Evolutionary conservation across 1,140 invertebrate species (phyloP).

Genomic region (Belonocnema kinseyi): DNA sequence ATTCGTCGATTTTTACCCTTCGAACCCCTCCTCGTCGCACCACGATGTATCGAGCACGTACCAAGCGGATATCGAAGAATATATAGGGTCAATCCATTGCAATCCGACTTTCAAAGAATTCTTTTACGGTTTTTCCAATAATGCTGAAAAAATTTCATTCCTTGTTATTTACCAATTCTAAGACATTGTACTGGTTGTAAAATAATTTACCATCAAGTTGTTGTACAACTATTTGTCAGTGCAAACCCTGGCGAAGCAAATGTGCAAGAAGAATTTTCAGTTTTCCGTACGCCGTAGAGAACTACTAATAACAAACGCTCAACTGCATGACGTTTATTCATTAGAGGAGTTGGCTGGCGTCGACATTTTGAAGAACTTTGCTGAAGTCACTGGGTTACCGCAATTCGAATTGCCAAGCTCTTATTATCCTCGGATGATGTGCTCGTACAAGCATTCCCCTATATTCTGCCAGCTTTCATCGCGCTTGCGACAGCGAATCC

Average conservation of each 20-base stretch:
- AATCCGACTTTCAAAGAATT: too few relatives aligned
- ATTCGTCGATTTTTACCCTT: conserved; percentile 25
- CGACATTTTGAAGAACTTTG: conserved; percentile 25
- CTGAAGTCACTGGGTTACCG: conserved; percentile 3
- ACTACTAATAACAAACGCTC: neutral
- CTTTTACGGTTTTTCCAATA: too few relatives aligned
- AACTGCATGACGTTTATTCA: neutral
- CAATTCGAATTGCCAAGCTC: neutral
- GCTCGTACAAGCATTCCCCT: conserved; percentile 14
- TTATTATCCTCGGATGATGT: neutral
- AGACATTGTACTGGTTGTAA: too few relatives aligned
- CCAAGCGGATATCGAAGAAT: too few relatives aligned
- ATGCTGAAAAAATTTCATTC: too few relatives aligned
- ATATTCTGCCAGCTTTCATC: neutral
- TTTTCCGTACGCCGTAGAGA: too few relatives aligned
- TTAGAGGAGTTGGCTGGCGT: conserved; percentile 3
- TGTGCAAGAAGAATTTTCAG: too few relatives aligned
- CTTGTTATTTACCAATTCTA: too few relatives aligned
- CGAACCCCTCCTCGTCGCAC: neutral
- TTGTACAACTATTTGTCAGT: too few relatives aligned
- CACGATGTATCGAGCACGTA: conserved; percentile 8
- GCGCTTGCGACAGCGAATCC: conserved; percentile 5
- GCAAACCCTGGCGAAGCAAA: too few relatives aligned
- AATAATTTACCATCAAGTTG: too few relatives aligned
- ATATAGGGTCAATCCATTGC: neutral